Base-by-base conservation (phyloP, 2,113 vertebrate genomes). In the Porphyrio hochstetteri region DNA sequence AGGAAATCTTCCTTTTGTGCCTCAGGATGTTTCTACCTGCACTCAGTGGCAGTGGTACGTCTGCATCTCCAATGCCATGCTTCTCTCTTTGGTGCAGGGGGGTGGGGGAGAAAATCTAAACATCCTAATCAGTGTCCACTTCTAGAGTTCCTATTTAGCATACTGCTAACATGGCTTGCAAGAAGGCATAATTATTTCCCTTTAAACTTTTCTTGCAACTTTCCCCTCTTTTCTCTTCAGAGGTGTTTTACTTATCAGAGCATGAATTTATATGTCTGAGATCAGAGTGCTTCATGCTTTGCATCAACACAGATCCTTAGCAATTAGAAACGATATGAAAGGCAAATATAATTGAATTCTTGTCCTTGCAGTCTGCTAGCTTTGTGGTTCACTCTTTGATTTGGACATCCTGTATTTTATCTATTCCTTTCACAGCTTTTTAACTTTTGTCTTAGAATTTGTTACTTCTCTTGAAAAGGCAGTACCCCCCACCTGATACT, bases 261-360 rank as follows among this genome's bases (percentile, higher is more conserved):
- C 53, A 75, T 71, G 29, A 89, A 88, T 95, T 84, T 88, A 46
- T 92, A 70, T 24, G 71, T 91, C 65, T 75, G 42, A 91, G 77
- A 84, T 86, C 56, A 93, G 46, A 95, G 61, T 75, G 33, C 24
- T 63, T 84, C 56, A 36, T 86, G 42, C 56, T 78, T 93, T 79
- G 23, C 52, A 92, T 82, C n/a, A 46, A n/a, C 25, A 14, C 18
- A 76, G 57, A 88, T 82, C 14, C 38, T 86, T 82, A 81, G 61
- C 35, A 81, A 93, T 84, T 86, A 91, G 60, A 84, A 95, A 64
- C 0, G 0, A 38, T 82, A 64, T 64, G 61, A 95, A 97, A 93
- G 69, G n/a, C 35, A 86, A 93, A 69, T 91, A 91, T 83, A 93
- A 95, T 96, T 88, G 82, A 90, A 78, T 93, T 68, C 11, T 83